Percentiles rank a stretch among this genome's conserved stretches.
Conservation (phyloP, 2,113 vertebrate genomes). For the Mirza zaza region DNA sequence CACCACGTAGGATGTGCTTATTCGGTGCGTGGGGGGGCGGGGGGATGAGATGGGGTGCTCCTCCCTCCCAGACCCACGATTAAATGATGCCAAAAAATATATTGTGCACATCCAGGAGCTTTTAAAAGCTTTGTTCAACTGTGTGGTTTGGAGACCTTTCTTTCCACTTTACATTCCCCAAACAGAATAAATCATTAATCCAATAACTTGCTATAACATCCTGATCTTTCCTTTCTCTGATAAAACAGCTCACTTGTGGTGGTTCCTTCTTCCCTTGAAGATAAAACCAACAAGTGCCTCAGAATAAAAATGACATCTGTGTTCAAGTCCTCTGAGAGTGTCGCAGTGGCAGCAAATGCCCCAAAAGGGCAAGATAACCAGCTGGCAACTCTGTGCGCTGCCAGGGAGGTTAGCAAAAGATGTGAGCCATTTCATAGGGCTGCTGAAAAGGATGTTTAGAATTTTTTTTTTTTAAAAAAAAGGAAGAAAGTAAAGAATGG, state of each 20-base stretch:
- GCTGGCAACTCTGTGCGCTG: neutral
- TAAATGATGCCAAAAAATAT: neutral
- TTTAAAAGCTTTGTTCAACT: slow-evolving; percentile 5
- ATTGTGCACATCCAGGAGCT: neutral
- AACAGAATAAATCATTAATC: neutral
- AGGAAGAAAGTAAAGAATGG: neutral
- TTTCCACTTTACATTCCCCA: neutral
- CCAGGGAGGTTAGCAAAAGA: neutral
- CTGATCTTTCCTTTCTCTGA: neutral
- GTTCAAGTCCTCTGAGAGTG: neutral
- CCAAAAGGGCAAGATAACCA: neutral
- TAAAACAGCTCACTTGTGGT: neutral
- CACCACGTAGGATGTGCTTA: neutral
- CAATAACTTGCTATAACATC: neutral
- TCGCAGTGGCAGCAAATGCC: neutral
- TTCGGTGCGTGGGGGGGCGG: neutral
- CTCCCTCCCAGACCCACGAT: neutral
- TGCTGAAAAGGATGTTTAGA: neutral
- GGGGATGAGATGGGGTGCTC: accelerated
- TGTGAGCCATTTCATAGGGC: neutral
- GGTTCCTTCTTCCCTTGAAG: neutral
- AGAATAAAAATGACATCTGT: neutral
- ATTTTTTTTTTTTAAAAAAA: neutral
- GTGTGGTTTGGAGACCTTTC: neutral
- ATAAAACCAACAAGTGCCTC: slow-evolving; percentile 52